These are phyloP conservation scores for Serranus cabrilla DNA, from an alignment of 2,797 vertebrate genomes.

Conservation along the genomic window DNA sequence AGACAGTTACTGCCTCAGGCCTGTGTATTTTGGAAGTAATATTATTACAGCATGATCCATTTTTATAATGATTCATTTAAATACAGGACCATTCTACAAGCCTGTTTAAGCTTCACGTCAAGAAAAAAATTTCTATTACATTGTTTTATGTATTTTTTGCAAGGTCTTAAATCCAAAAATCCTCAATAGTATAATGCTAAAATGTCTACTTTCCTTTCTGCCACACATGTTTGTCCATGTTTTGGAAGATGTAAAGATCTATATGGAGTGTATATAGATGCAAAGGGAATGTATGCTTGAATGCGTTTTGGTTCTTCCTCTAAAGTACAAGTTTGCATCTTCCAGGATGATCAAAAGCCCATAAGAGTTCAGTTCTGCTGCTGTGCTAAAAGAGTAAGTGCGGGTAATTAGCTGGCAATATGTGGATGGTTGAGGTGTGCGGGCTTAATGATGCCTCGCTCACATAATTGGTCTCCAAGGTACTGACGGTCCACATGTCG, in stretches of 20 bases:
- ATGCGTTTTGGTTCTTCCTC: conserved; percentile 31
- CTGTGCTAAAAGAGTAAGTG: conserved; percentile 38
- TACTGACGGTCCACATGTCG: conserved; percentile 11
- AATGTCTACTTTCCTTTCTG: background rate
- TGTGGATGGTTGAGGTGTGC: conserved; percentile 47
- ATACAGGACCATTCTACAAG: background rate
- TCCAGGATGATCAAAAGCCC: conserved; percentile 23
- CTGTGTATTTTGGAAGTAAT: background rate
- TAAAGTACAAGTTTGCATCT: conserved; percentile 4
- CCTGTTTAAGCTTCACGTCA: background rate
- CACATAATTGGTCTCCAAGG: conserved; percentile 67
- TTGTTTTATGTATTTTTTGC: conserved; percentile 4
- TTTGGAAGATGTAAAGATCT: background rate
- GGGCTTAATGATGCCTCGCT: conserved; percentile 45
- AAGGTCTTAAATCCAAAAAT: background rate
- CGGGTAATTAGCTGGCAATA: conserved; percentile 54
- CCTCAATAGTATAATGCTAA: background rate
- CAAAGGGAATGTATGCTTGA: conserved; percentile 9
- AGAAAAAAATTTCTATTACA: background rate
- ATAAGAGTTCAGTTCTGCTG: conserved; percentile 23
- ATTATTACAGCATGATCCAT: background rate
- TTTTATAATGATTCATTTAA: background rate
- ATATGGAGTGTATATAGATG: background rate
- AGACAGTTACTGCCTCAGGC: conserved; percentile 5
- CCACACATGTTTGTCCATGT: background rate